A percentile compares a stretch with the other conserved stretches of the same genome.
These are phyloP conservation scores for Anhinga anhinga DNA, from an alignment of 2,113 vertebrate species.

Conservation along the genomic window DNA sequence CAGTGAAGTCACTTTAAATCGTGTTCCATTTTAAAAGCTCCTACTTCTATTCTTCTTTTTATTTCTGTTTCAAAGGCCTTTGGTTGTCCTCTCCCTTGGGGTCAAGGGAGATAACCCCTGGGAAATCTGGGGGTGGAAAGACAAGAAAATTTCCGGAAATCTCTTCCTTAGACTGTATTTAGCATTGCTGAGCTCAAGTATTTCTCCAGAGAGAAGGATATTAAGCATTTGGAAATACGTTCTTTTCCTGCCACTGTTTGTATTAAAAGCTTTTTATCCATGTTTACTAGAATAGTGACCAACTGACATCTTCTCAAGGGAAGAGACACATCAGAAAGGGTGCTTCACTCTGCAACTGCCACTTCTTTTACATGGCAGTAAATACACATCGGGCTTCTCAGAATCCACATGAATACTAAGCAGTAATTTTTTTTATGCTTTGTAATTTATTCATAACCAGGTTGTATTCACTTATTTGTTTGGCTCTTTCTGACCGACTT, in stretches of 20 bases:
- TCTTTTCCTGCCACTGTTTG: slow-evolving; percentile 17
- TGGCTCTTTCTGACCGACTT: background rate
- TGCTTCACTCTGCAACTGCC: background rate
- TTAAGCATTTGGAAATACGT: background rate
- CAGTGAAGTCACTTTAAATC: slow-evolving; percentile 5
- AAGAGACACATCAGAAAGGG: background rate
- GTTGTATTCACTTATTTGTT: background rate
- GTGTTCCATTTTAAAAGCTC: slow-evolving; percentile 8
- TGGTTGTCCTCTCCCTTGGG: background rate
- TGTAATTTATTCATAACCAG: background rate
- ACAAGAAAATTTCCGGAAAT: slow-evolving; percentile 28
- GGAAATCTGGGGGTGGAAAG: slow-evolving; percentile 54
- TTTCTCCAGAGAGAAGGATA: slow-evolving; percentile 48
- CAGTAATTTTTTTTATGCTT: background rate
- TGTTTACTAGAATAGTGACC: background rate
- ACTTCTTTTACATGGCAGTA: background rate
- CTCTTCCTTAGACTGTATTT: slow-evolving; percentile 31
- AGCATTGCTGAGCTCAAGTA: background rate
- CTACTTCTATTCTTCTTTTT: slow-evolving; percentile 4
- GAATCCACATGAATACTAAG: background rate
- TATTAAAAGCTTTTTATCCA: slow-evolving; percentile 15
- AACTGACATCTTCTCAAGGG: background rate
- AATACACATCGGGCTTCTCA: background rate
- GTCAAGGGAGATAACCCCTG: slow-evolving; percentile 37
- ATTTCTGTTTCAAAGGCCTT: slow-evolving; percentile 17